Percentiles rank a stretch among this genome's conserved stretches.
phyloP scores from a whole-genome alignment of 2,888 invertebrate genomes.

The Macropis europaea region DNA sequence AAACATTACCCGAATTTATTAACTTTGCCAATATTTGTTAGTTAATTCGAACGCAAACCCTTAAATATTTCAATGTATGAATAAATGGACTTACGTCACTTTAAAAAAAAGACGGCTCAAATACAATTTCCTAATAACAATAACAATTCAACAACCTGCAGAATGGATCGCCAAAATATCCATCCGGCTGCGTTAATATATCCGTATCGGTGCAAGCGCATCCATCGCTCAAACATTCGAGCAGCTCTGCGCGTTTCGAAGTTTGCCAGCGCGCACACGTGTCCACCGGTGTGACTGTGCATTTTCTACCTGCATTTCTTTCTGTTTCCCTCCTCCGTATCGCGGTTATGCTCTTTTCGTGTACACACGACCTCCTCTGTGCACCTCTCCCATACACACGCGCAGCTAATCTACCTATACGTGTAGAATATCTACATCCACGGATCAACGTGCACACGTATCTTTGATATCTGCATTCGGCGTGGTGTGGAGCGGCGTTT shows the following conservation, averaged over 20 bases:
- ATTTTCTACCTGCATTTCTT: constrained; percentile 15
- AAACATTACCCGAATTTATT: too few relatives aligned
- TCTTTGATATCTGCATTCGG: constrained; percentile 30
- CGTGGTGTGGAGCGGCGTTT: background rate
- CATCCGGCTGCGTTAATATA: background rate
- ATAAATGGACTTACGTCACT: too few relatives aligned
- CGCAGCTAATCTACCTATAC: constrained; percentile 1
- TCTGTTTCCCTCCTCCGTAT: background rate
- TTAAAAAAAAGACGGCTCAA: too few relatives aligned
- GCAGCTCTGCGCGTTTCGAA: background rate
- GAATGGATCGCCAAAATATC: background rate
- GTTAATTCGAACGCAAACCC: too few relatives aligned
- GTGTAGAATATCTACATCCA: background rate
- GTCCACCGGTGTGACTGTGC: background rate
- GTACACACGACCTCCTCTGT: background rate
- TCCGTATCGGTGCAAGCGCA: background rate
- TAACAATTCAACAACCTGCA: too few relatives aligned
- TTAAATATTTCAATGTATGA: too few relatives aligned
- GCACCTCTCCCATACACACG: background rate
- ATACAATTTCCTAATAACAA: too few relatives aligned
- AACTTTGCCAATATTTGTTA: too few relatives aligned
- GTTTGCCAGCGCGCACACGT: background rate
- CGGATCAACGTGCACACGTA: constrained; percentile 19
- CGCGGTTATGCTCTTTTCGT: background rate
- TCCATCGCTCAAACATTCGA: background rate